phyloP scores from a whole-genome alignment of 2,113 vertebrate genomes.

The Callipepla squamata region DNA sequence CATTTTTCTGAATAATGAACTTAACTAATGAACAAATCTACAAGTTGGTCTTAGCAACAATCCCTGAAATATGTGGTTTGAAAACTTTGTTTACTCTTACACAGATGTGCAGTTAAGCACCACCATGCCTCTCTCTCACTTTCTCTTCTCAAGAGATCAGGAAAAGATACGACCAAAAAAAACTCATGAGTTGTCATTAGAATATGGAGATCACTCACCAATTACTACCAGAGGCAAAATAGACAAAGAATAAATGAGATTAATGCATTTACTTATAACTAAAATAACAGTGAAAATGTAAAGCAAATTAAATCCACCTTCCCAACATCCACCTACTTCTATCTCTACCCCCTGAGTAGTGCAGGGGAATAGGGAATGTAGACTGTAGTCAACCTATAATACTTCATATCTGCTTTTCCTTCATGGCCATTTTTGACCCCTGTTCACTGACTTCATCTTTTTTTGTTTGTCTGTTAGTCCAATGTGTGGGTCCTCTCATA shows the following conservation, averaged over 20 bases:
- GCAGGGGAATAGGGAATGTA: not conserved
- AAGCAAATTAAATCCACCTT: not conserved
- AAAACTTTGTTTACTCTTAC: not conserved
- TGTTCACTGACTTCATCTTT: not conserved
- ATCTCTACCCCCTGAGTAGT: not conserved
- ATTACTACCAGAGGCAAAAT: not conserved
- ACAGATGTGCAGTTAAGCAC: not conserved
- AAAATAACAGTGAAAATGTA: not conserved
- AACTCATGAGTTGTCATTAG: not conserved
- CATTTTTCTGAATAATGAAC: not conserved
- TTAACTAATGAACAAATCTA: not conserved
- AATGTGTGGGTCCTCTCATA: fast-evolving
- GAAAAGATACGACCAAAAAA: not conserved
- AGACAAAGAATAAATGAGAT: not conserved
- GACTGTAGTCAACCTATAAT: not conserved
- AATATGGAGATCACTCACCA: not conserved
- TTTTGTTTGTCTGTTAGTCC: not conserved
- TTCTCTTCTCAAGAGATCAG: not conserved
- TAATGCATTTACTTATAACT: not conserved
- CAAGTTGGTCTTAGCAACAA: not conserved
- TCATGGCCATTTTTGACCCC: not conserved
- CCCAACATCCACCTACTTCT: not conserved
- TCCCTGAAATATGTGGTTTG: not conserved
- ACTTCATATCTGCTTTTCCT: not conserved
- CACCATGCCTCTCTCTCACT: not conserved